A percentile compares a stretch with the other conserved stretches of the same genome.
Evolutionary conservation across 2,797 vertebrate species (phyloP).

Genomic region (Pagetopsis macropterus): DNA sequence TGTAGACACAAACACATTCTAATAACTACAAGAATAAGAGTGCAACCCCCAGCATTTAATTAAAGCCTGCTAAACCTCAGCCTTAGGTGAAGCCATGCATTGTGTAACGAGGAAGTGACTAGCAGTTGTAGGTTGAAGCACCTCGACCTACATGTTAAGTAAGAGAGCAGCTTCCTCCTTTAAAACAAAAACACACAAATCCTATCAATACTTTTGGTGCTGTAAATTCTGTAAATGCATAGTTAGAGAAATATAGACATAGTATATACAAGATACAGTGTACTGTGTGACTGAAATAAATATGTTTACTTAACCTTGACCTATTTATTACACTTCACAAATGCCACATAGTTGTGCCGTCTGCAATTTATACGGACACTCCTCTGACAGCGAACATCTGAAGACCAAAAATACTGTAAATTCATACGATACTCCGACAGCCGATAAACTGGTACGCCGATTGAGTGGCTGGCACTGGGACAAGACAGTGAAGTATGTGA

Average conservation of each 20-base stretch:
- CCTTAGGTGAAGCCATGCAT: slow-evolving; percentile 26
- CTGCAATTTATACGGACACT: slow-evolving; percentile 7
- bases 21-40: slow-evolving; percentile 1
- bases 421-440: slow-evolving; percentile 18
- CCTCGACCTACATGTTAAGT: slow-evolving; percentile 22
- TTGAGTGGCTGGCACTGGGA: slow-evolving; percentile 38
- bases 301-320: slow-evolving; percentile 45
- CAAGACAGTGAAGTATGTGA: slow-evolving; percentile 40
- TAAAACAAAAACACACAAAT: slow-evolving; percentile 13
- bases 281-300: slow-evolving; percentile 51
- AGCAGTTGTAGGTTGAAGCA: slow-evolving; percentile 43
- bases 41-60: not conserved
- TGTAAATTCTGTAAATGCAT: slow-evolving; percentile 6
- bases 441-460: slow-evolving; percentile 37
- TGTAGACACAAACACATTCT: not conserved
- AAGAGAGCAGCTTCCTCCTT: slow-evolving; percentile 69
- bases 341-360: slow-evolving; percentile 17
- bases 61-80: not conserved
- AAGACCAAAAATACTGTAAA: slow-evolving; percentile 38
- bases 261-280: not conserved
- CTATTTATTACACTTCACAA: slow-evolving; percentile 30
- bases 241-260: not conserved
- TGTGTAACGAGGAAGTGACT: slow-evolving; percentile 65
- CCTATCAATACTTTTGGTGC: not conserved
- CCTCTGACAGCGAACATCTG: slow-evolving; percentile 28